These are phyloP conservation scores for Meloidogyne hapla DNA, from an alignment of 1,140 invertebrate genomes.

Conservation along the genomic window DNA sequence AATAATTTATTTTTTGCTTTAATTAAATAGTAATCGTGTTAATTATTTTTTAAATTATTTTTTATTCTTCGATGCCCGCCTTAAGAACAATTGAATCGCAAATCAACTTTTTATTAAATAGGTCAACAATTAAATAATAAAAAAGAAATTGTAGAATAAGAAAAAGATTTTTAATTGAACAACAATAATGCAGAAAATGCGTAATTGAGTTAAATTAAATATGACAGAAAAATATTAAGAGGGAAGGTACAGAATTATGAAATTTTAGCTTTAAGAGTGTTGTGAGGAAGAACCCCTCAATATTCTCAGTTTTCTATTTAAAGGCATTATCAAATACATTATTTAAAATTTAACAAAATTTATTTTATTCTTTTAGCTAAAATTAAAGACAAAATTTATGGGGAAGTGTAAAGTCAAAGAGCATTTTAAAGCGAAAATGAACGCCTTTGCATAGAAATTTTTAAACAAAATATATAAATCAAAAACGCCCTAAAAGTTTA, in stretches of 20 bases:
- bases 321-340: too few species aligned
- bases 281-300: too few species aligned
- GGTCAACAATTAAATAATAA: not conserved
- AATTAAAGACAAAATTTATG: not conserved
- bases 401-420: not conserved
- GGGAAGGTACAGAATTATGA: too few species aligned
- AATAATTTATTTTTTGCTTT: not conserved
- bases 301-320: too few species aligned
- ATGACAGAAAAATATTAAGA: not conserved
- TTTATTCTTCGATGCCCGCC: too few species aligned
- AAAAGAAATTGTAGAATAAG: too few species aligned
- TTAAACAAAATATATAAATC: not conserved
- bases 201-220: not conserved
- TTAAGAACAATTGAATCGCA: not conserved
- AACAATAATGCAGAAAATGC: not conserved
- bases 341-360: too few species aligned
- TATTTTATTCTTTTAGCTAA: too few species aligned
- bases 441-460: not conserved
- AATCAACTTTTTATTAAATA: not conserved
- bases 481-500: constrained; percentile 1
- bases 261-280: too few species aligned
- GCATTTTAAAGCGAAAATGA: not conserved
- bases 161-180: not conserved
- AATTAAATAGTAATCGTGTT: not conserved
- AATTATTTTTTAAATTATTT: not conserved